Evolutionary conservation across 1,140 invertebrate species (phyloP), one percentile per base, ranked within the genome.

Genomic region (Eulimnadia texana): DNA sequence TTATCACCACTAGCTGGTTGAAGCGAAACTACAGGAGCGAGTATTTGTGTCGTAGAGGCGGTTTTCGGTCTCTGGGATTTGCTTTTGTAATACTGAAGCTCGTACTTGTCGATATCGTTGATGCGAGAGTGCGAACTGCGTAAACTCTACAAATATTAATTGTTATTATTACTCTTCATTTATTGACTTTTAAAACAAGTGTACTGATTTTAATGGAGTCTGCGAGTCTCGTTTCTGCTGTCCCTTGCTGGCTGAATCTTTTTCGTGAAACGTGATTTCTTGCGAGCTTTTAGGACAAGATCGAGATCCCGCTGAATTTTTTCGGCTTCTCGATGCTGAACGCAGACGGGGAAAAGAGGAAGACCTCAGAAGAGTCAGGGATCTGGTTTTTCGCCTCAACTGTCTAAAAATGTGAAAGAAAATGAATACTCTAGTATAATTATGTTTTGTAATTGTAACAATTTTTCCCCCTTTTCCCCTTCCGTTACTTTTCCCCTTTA

Each of bases 1-100:
- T 61, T 61, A n/a, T 61, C 60, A 0, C 60, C 60, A 61, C 60
- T 61, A 2, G 60, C 60, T 1, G 60, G 60, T 20, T 61, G 60
- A 24, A 61, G 33, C 6, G 6, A 9, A 16, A 42, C 33, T n/a
- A n/a, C n/a, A 9, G 29, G 28, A 19, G 60, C 51, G 28, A 23
- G 28, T 11, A 25, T 42, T 25, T 19, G 20, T 42, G 28, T 58
- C 19, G 16, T 54, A 23, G 24, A 25, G 16, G 28, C 55, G 13
- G 10, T 29, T 2, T 0, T 54, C 0, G 55, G 55, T 2, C 11
- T 22, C 13, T 25, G 22, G 10, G 27, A n/a, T 58, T 58, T 27
- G 16, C 25, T 58, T 13, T 27, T 2, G 20, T 25, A 25, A 0
- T 19, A 42, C 0, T 27, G 10, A 33, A 42, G 3, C 6, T 58